Evolutionary conservation across 2,888 invertebrate species (phyloP), one percentile per base, ranked within the genome.

Genomic region (Troilus luridus): DNA sequence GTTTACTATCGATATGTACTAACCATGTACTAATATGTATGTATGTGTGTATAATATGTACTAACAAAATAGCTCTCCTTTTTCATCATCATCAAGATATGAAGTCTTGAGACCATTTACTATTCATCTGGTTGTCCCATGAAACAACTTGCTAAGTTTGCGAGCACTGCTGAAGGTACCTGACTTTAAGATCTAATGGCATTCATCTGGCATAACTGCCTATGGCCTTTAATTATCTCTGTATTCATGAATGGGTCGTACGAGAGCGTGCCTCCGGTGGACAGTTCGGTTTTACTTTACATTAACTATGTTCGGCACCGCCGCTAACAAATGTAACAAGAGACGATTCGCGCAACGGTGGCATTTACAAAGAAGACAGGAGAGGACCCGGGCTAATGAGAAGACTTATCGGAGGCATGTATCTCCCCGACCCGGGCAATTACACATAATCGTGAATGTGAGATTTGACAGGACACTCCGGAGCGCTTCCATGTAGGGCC

Each of bases 401-500:
- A 58, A n/a, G 56, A n/a, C 56, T 85, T 85, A 85, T 85, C 85
- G n/a, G 11, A 11, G 21, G n/a, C 85, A 85, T 85, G 85, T 85
- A 85, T 85, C 85, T 85, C 54, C 11, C 56, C 54, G 10, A 14
- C 19, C 10, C 1, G n/a, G 81, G 85, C 85, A 85, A 85, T 85
- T 85, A 85, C 85, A 85, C 85, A 85, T 85, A 85, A 85, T 85
- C 85, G 85, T 85, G 85, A 85, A 85, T 85, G 85, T 54, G 85
- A 85, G 56, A 85, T 85, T 85, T 85, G 85, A 85, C 85, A 85
- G 85, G 85, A 85, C 56, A 85, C 85, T 85, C 85, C 81, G 81
- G 21, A 21, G 41, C 81, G 81, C 56, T 81, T 56, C 81, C 85
- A 85, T 85, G 85, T 85, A 85, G 14, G 85, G 85, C n/a, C 8